Base-by-base conservation (phyloP, 2,888 invertebrate species). In the Coenonympha arcania region DNA sequence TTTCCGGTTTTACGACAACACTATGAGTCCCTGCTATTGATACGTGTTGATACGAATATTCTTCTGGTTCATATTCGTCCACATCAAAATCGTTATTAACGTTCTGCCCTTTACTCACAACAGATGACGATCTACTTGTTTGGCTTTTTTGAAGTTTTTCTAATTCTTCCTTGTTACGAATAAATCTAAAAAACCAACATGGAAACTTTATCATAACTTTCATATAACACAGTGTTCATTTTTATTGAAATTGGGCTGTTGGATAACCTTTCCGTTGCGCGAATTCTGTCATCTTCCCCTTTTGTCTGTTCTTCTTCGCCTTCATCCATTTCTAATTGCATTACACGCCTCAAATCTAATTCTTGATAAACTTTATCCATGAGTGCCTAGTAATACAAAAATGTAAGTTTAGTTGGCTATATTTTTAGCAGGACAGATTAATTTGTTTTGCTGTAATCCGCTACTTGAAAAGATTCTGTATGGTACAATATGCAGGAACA, bases 1-100 rank as follows among this genome's bases (percentile, higher is more conserved):
- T 74, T 24, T 69, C 66, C 0, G 70, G 67, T 43, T 66, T 71
- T 5, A 66, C 63, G 0, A 63, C 48, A 0, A 63, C 9, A 46
- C 70, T 73, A 0, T 30, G 43, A 11, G 61, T 54, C 2, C 41
- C 50, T 2, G 44, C 52, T 2, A 65, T 11, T 3, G 76, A 62
- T 6, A 63, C 57, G 9, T 68, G 73, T 26, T 62, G 48, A 46
- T 79, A 74, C 1, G 58, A 52, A n/a, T 59, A 62, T 13, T 72
- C 73, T 46, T 82, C 80, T 0, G 66, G 56, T 47, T 71, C 69
- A 33, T 64, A 64, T 11, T 66, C 60, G 22, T 79, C 80, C 0
- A 79, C 77, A 28, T 76, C 80, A 47, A 73, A 78, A 1, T 80
- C 79, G 13, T 73, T 71, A 54, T 79, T 80, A 22, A 65, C 73